Evolutionary conservation across 2,888 invertebrate species (phyloP).

Genomic region (Diaprepes abbreviatus): DNA sequence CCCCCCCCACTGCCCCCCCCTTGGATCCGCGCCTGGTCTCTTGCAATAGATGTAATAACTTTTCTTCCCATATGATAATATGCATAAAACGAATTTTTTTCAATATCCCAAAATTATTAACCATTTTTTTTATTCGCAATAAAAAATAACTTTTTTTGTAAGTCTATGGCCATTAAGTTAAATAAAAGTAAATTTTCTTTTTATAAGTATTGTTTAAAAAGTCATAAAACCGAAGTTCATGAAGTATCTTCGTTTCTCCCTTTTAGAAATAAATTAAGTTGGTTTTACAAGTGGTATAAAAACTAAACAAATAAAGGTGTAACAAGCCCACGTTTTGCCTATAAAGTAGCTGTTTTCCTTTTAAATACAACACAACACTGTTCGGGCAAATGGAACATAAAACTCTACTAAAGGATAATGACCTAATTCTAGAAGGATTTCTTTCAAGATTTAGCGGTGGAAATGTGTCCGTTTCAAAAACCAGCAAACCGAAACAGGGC

Average conservation of each 20-base stretch:
- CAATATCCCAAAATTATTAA: too few species aligned
- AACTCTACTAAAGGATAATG: constrained; percentile 46
- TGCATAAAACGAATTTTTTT: too few species aligned
- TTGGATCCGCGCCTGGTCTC: too few species aligned
- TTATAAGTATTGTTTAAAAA: background rate
- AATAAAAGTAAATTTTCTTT: background rate
- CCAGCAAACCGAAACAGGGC: constrained; percentile 40
- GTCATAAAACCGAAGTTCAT: background rate
- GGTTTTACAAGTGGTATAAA: constrained; percentile 22
- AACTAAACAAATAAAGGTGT: constrained; percentile 30
- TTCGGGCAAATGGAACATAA: constrained; percentile 45
- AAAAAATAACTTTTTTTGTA: too few species aligned
- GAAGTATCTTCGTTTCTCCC: background rate
- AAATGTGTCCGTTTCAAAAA: constrained; percentile 40
- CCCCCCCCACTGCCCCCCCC: too few species aligned
- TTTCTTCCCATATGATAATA: too few species aligned
- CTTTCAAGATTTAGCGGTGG: constrained; percentile 45
- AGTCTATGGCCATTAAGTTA: too few species aligned
- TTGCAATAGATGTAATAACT: too few species aligned
- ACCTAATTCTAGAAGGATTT: constrained; percentile 45
- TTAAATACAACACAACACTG: constrained; percentile 39
- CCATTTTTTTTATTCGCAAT: too few species aligned
- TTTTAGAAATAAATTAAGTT: constrained; percentile 17
- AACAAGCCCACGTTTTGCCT: constrained; percentile 36
- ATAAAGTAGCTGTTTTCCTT: constrained; percentile 41